Evolutionary conservation across 2,797 vertebrate species (phyloP).

Genomic region (Sebastes minor): DNA sequence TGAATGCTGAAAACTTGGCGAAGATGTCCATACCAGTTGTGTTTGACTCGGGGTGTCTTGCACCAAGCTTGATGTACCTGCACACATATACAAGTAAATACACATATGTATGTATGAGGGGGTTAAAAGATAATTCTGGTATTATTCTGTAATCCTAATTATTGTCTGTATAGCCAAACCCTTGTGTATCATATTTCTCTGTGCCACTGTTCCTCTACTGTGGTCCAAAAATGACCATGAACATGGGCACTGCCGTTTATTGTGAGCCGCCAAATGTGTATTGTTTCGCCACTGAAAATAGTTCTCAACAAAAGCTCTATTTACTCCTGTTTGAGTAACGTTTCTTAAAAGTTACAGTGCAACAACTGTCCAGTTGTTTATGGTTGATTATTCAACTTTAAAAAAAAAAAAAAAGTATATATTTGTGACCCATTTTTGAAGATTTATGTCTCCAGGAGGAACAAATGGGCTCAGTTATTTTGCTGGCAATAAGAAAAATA

Average conservation of each 20-base stretch:
- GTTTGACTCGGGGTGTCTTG: slow-evolving; percentile 97
- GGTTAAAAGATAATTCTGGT: not conserved
- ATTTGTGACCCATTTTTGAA: not conserved
- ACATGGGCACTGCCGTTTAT: not conserved
- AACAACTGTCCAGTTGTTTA: not conserved
- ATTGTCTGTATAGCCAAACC: not conserved
- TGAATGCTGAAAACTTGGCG: slow-evolving; percentile 97
- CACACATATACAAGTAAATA: slow-evolving; percentile 31
- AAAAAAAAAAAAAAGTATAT: not conserved
- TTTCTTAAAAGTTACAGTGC: not conserved
- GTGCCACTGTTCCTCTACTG: not conserved
- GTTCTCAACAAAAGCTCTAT: not conserved
- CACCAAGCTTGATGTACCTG: slow-evolving; percentile 93
- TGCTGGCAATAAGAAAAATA: too few relatives aligned
- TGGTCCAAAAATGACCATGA: not conserved
- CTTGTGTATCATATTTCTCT: not conserved
- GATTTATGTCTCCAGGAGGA: too few relatives aligned
- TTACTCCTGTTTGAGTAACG: not conserved
- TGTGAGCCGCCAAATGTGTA: not conserved
- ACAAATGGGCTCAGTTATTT: too few relatives aligned
- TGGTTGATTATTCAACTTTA: not conserved
- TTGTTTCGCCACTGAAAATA: not conserved
- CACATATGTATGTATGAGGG: not conserved
- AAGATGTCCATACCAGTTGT: slow-evolving; percentile 99
- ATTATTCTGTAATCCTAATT: too few relatives aligned